Evolutionary conservation across 2,888 invertebrate genomes (phyloP), one percentile per base, ranked within the genome.

Genomic region (Platyscelio sp.): DNA sequence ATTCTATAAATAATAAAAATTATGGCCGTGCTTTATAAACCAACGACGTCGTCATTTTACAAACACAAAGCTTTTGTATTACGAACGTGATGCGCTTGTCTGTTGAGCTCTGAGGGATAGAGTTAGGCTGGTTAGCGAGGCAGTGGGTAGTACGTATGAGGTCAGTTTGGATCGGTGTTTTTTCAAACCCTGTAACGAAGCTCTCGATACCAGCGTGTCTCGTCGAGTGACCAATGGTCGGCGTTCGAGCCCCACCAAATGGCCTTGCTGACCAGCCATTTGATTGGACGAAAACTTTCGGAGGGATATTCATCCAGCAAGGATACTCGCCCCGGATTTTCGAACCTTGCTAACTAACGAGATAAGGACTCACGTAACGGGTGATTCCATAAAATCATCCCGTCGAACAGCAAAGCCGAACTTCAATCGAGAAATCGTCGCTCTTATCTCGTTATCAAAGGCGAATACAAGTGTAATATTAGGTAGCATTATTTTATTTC

Each of bases 131-230:
- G 92, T 91, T 91, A 91, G 91, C 90, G 88, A 90, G 93, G 92
- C 93, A 91, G 92, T 93, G 93, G 93, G 92, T 92, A 92, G 92
- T 91, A 93, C 93, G 92, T 93, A 93, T 93, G 93, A 93, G 93
- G 93, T 93, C 92, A 92, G 92, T 92, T 92, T 91, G 92, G 93
- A 93, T 92, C 92, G 93, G 92, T 93, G n/a, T n/a, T 93, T 93
- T 93, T 92, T 92, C 92, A 92, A 91, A 92, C 93, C 92, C 90
- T 91, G 90, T 89, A 89, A 89, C 90, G 91, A 90, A 89, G 91
- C 93, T 93, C 93, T 93, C 93, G 91, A 93, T 93, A 93, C 93
- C 91, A 87, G 90, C 88, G 90, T 89, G 89, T 90, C 91, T 90
- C 89, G 74, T 86, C 87, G 87, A 91, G 90, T 93, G 93, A 93